Evolutionary conservation across 2,797 vertebrate genomes (phyloP).

Genomic region (Crenichthys baileyi): DNA sequence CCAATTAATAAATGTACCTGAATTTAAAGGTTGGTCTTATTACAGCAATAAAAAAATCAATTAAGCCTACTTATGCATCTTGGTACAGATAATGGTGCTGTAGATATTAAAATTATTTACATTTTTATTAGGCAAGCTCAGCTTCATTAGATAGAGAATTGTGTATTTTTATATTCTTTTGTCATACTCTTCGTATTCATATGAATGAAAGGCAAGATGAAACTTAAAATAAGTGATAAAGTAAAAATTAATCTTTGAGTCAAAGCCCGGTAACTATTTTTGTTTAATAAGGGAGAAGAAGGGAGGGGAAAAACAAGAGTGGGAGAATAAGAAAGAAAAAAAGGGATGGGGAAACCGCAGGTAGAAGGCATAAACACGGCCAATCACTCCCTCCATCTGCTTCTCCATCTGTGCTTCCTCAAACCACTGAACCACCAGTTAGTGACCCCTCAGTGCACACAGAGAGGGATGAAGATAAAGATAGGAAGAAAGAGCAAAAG

Average conservation of each 20-base stretch:
- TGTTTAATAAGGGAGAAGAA: constrained; percentile 63
- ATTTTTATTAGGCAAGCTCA: neutral
- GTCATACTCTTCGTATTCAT: neutral
- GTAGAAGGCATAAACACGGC: constrained; percentile 82
- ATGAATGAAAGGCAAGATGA: neutral
- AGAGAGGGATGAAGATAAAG: constrained; percentile 59
- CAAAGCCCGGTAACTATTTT: constrained; percentile 45
- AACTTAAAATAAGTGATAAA: constrained; percentile 21
- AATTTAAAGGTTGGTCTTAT: neutral
- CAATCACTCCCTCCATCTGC: constrained; percentile 86
- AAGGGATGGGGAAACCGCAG: constrained; percentile 74
- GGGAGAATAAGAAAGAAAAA: constrained; percentile 44
- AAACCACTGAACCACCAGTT: constrained; percentile 81
- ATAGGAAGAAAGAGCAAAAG: constrained; percentile 26
- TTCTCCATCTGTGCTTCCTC: constrained; percentile 85
- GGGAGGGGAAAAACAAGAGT: constrained; percentile 47
- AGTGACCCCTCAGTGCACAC: constrained; percentile 78
- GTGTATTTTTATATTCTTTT: neutral
- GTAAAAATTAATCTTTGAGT: constrained; percentile 44
- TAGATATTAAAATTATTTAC: neutral
- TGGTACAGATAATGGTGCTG: neutral
- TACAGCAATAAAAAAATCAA: neutral
- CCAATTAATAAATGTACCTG: neutral
- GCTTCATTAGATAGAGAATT: neutral
- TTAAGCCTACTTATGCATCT: neutral